phyloP scores from a whole-genome alignment of 2,113 vertebrate species.

The Chauna torquata region DNA sequence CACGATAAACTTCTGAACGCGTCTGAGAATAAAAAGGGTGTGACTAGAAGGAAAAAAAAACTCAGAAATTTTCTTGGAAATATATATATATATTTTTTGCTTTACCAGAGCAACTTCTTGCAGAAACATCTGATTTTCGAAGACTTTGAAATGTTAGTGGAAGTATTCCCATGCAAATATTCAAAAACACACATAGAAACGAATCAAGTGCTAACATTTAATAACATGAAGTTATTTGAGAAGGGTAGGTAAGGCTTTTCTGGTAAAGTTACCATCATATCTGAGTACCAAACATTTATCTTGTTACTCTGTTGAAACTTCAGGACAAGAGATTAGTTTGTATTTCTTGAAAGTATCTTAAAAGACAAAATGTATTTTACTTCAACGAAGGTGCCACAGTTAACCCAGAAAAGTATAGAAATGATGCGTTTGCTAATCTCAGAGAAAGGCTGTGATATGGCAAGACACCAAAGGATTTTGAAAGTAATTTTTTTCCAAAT shows the following conservation, averaged over 20 bases:
- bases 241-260: not conserved
- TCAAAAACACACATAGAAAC: not conserved
- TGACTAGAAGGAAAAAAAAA: not conserved
- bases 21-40: not conserved
- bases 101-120: not conserved
- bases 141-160: not conserved
- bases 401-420: not conserved
- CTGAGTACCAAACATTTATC: not conserved
- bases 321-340: not conserved
- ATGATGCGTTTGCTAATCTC: fast-evolving
- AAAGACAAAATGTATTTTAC: not conserved
- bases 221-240: not conserved
- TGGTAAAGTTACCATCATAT: not conserved
- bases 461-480: fast-evolving
- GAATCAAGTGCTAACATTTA: not conserved
- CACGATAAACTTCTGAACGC: not conserved
- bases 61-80: not conserved
- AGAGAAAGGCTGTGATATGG: not conserved
- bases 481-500: not conserved
- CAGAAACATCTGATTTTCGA: not conserved
- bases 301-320: not conserved
- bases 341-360: not conserved
- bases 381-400: not conserved
- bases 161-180: not conserved
- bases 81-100: too few relatives aligned